Conservation (phyloP, 2,797 vertebrate genomes). For the Odontamblyopus lacepedii region DNA sequence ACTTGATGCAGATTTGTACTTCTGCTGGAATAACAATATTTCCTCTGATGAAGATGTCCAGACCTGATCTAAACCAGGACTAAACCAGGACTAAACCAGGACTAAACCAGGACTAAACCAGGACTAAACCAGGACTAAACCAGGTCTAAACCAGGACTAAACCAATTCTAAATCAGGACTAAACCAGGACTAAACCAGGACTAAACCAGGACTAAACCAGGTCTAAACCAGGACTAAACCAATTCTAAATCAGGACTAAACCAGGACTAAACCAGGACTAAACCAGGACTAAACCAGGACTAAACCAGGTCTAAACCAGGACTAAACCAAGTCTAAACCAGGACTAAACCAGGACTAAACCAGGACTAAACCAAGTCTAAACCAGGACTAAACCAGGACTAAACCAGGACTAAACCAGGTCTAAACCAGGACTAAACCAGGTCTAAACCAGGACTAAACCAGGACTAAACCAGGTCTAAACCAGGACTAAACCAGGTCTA, state of each 20-base stretch:
- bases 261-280: background rate
- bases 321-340: background rate
- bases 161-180: background rate
- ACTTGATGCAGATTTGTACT: too few relatives aligned
- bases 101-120: background rate
- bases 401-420: background rate
- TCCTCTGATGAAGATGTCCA: too few relatives aligned
- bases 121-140: background rate
- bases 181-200: background rate
- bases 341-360: background rate
- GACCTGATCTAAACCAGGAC: too few relatives aligned
- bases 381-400: background rate
- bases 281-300: background rate
- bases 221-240: background rate
- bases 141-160: background rate
- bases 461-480: constrained; percentile 1
- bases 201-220: background rate
- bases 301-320: background rate
- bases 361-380: background rate
- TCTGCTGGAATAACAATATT: too few relatives aligned
- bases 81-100: too few relatives aligned
- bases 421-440: background rate
- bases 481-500: background rate
- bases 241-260: background rate
- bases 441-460: background rate